Evolutionary conservation across 2,797 vertebrate species (phyloP).

Genomic region (Chrosomus eos): DNA sequence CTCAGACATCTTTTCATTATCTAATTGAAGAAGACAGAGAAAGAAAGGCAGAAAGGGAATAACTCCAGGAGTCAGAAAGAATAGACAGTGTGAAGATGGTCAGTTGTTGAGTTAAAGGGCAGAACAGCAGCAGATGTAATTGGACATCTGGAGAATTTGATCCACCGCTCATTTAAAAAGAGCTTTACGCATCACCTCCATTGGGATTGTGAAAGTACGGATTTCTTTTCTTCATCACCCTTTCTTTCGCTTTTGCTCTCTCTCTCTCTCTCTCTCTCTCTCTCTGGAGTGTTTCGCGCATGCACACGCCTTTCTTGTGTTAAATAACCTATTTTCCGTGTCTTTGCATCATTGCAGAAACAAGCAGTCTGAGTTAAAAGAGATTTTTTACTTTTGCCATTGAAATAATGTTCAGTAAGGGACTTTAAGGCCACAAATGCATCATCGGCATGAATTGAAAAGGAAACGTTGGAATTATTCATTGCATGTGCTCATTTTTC

Average conservation of each 20-base stretch:
- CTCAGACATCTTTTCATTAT: conserved; percentile 47
- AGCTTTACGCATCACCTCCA: not conserved
- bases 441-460: not conserved
- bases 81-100: not conserved
- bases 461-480: not conserved
- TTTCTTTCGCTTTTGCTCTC: not conserved
- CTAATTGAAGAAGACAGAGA: conserved; percentile 18
- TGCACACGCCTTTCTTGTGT: not conserved
- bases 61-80: not conserved
- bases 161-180: not conserved
- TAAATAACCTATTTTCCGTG: not conserved
- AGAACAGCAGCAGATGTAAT: conserved; percentile 21
- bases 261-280: not conserved
- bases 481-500: not conserved
- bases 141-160: conserved; percentile 6
- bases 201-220: not conserved
- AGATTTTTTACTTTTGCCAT: not conserved
- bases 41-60: not conserved
- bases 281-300: not conserved
- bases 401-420: not conserved
- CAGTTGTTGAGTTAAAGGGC: not conserved
- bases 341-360: not conserved
- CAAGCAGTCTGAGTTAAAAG: not conserved
- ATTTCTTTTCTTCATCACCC: not conserved
- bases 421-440: not conserved